Base-by-base conservation (phyloP, 1,140 invertebrate genomes). In the Eupeodes corollae region DNA sequence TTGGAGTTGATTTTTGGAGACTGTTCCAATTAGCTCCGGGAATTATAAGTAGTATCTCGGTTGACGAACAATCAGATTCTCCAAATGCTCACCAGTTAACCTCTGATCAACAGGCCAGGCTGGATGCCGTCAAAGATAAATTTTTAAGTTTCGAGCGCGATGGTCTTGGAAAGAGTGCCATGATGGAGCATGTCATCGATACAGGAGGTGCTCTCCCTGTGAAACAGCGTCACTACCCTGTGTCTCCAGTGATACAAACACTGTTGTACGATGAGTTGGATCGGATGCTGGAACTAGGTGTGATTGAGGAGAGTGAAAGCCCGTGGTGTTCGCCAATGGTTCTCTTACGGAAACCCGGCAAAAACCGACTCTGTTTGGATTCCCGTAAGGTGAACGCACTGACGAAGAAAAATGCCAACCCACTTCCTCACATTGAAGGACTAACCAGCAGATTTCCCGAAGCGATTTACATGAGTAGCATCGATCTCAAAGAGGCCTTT, bases 401-500 rank as follows among this genome's bases (percentile, higher is more conserved):
- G 13, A 42, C 40, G 14, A 21, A 42, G 16, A 42, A 42, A 15
- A 21, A 21, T 13, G 40, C 40, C 6, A 14, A 42, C 18, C 40
- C 55, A 11, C 38, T 63, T 12, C 57, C 56, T 10, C 39, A 45
- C 12, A 53, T 56, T 44, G 42, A 42, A 5, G 46, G 38, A 6
- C 46, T 55, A 8, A 18, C 52, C 2, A 46, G 47, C 46, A 42
- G 47, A 8, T 42, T 55, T n/a, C 40, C 40, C 3, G 21, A 26
- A 5, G 21, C 21, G 3, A 8, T 26, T 12, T 47, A 39, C 18
- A 47, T 47, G 58, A 44, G 56, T 46, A 56, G 59, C 5, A 16
- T 67, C 3, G 56, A 64, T 47, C 45, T 67, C 12, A 62, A 59
- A 46, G 51, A 56, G 26, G 63, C 58, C 0, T 68, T 58, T 45